These are phyloP conservation scores for Ctenopoma kingsleyae DNA, from an alignment of 2,797 vertebrate species.

Conservation along the genomic window DNA sequence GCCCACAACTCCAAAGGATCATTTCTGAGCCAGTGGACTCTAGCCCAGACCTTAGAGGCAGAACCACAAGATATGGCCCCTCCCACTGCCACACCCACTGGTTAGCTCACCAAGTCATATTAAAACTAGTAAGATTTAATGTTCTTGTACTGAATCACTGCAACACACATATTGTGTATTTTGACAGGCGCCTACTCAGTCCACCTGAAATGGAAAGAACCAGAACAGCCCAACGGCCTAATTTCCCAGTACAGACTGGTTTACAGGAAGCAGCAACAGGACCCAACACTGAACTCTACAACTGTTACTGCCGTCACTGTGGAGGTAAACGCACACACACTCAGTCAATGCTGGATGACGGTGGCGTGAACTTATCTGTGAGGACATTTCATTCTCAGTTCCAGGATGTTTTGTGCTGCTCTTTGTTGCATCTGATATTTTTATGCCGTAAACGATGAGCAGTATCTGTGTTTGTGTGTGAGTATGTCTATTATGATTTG, in stretches of 20 bases:
- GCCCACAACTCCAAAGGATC: slow-evolving; percentile 88
- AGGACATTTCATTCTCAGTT: background rate
- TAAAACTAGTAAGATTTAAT: background rate
- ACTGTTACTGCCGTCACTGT: slow-evolving; percentile 87
- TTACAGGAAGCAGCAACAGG: slow-evolving; percentile 84
- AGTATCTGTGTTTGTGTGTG: background rate
- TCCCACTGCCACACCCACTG: slow-evolving; percentile 81
- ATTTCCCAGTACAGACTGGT: slow-evolving; percentile 88
- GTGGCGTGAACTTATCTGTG: background rate
- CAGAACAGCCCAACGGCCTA: slow-evolving; percentile 86
- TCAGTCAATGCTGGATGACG: slow-evolving; percentile 6
- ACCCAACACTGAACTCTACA: slow-evolving; percentile 83
- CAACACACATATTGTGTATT: slow-evolving; percentile 16
- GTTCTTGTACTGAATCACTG: slow-evolving; percentile 9
- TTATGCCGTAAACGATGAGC: background rate
- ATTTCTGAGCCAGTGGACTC: slow-evolving; percentile 87
- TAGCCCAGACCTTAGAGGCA: slow-evolving; percentile 85
- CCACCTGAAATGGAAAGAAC: slow-evolving; percentile 88
- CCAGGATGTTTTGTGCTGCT: too few species aligned
- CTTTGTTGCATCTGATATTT: background rate
- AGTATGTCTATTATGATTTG: slow-evolving; percentile 49
- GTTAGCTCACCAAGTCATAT: slow-evolving; percentile 68
- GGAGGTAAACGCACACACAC: slow-evolving; percentile 79
- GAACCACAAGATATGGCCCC: slow-evolving; percentile 84
- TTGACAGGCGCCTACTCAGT: slow-evolving; percentile 79